Conservation (phyloP, 2,888 invertebrate species). For the Zaprionus lineosus region DNA sequence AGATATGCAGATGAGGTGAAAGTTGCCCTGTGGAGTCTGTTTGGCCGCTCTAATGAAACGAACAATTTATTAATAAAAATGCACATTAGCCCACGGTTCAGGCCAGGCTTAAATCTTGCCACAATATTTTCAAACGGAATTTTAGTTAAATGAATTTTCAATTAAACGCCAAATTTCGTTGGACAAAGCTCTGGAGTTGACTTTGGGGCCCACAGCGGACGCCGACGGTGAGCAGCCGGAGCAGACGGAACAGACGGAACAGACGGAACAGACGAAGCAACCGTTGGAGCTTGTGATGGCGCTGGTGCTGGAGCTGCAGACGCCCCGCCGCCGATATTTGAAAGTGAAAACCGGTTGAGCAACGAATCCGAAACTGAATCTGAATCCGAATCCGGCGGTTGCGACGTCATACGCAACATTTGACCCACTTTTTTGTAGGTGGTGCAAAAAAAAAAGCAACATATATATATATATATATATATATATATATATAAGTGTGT, state of each 20-base stretch:
- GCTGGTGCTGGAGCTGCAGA: too few relatives aligned
- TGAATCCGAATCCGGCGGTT: constrained; percentile 18
- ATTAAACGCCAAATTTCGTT: constrained; percentile 66
- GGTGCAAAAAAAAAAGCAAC: constrained; percentile 50
- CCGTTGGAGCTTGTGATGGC: too few relatives aligned
- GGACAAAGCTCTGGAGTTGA: constrained; percentile 31
- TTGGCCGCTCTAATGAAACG: constrained; percentile 60
- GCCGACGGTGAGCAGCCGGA: too few relatives aligned
- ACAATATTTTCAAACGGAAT: constrained; percentile 35
- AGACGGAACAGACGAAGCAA: too few relatives aligned
- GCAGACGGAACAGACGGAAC: too few relatives aligned
- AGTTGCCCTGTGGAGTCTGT: constrained; percentile 55
- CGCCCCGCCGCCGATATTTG: constrained; percentile 50
- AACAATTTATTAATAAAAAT: constrained; percentile 74
- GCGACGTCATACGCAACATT: constrained; percentile 68
- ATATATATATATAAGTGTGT: too few relatives aligned
- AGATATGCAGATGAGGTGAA: constrained; percentile 52
- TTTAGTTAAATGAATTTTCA: constrained; percentile 75
- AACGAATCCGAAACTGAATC: constrained; percentile 24
- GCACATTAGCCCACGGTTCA: constrained; percentile 72
- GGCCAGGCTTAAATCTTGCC: constrained; percentile 28
- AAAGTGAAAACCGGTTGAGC: constrained; percentile 39
- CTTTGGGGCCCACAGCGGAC: too few relatives aligned
- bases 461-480: too few relatives aligned
- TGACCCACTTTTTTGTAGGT: constrained; percentile 63